Evolutionary conservation across 1,140 invertebrate species (phyloP).

Genomic region (Babylonia areolata): DNA sequence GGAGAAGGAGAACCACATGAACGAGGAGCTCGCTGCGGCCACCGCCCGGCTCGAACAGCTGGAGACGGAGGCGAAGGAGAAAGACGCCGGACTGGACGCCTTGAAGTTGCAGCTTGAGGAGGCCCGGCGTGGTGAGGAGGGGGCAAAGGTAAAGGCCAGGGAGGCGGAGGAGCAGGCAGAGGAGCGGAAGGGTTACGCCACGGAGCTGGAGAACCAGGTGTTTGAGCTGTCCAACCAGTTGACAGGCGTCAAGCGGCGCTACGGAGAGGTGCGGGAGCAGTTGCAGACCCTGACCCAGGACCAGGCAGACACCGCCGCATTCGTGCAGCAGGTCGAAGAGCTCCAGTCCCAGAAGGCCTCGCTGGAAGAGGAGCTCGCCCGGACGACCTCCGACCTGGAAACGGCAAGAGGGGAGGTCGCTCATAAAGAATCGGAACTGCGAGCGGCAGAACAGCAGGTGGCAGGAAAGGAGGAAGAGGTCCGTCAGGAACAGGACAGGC

Average conservation of each 20-base stretch:
- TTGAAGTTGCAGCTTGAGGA: constrained; percentile 45
- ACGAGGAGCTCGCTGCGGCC: constrained; percentile 53
- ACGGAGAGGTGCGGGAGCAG: constrained; percentile 57
- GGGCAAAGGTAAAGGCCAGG: constrained; percentile 24
- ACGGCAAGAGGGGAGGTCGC: neutral
- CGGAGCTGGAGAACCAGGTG: constrained; percentile 66
- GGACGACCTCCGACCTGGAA: neutral
- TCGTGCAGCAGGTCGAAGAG: constrained; percentile 41
- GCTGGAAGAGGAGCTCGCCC: neutral
- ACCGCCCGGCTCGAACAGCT: constrained; percentile 46
- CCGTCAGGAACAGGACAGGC: neutral
- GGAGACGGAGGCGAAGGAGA: constrained; percentile 45
- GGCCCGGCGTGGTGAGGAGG: constrained; percentile 43
- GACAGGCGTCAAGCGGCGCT: constrained; percentile 58
- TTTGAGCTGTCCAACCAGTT: constrained; percentile 65
- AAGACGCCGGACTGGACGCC: constrained; percentile 41
- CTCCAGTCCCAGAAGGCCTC: constrained; percentile 30
- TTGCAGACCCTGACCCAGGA: constrained; percentile 37
- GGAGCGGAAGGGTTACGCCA: constrained; percentile 60
- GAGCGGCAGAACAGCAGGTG: neutral
- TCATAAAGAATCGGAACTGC: neutral
- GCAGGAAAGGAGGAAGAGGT: neutral
- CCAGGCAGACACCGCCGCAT: neutral
- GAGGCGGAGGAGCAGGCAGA: constrained; percentile 48
- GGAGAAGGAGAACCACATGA: constrained; percentile 57